Conservation (phyloP, 2,888 invertebrate species). For the Frankliniella intonsa region DNA sequence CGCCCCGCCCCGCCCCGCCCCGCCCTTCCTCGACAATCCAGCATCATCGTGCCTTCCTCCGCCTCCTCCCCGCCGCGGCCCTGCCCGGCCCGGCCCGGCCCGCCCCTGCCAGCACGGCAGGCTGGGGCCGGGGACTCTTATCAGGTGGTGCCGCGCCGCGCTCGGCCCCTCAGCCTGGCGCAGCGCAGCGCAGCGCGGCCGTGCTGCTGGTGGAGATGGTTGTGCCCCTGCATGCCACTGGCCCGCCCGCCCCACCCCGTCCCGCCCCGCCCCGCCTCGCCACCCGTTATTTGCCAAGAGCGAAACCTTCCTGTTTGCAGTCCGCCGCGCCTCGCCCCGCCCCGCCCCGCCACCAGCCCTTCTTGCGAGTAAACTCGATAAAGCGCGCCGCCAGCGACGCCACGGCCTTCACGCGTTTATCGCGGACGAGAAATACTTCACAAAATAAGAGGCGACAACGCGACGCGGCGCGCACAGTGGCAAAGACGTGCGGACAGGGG, state of each 20-base stretch:
- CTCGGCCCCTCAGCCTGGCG: constrained; percentile 6
- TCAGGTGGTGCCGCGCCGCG: neutral
- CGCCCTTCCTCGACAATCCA: no score
- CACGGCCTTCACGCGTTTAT: constrained; percentile 34
- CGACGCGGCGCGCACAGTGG: no score
- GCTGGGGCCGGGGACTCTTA: neutral
- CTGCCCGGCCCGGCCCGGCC: neutral
- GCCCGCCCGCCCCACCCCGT: constrained; percentile 35
- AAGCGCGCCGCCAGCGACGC: constrained; percentile 30
- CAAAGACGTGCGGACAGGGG: no score
- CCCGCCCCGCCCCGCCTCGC: constrained; percentile 34
- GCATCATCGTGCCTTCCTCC: constrained; percentile 30
- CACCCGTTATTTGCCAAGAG: constrained; percentile 28
- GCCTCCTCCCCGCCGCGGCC: constrained; percentile 32
- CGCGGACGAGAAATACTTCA: constrained; percentile 28
- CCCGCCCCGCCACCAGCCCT: constrained; percentile 32
- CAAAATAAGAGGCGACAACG: neutral
- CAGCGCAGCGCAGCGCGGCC: neutral
- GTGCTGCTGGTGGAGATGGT: no score
- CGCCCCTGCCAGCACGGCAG: neutral
- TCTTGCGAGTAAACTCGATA: constrained; percentile 31
- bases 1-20: constrained; percentile 34
- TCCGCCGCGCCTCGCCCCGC: constrained; percentile 27
- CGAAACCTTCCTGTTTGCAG: constrained; percentile 10
- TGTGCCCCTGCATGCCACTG: constrained; percentile 17